Conservation (phyloP, 2,113 vertebrate species). For the Ia io region DNA sequence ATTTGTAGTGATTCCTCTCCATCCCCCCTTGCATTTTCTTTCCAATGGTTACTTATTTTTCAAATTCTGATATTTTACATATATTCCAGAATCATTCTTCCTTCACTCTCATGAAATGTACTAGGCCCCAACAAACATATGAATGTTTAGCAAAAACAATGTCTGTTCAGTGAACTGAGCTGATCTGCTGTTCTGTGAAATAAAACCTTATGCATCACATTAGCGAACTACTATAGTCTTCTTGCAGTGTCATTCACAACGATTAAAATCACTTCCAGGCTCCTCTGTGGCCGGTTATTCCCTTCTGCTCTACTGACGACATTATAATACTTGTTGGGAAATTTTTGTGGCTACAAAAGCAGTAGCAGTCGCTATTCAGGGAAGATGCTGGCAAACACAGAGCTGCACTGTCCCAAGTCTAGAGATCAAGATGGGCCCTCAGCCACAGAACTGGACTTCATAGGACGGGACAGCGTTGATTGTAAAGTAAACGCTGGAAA, state of each 20-base stretch:
- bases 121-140: background rate
- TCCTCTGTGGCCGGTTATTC: background rate
- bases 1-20: background rate
- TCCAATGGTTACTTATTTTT: background rate
- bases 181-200: slow-evolving; percentile 12
- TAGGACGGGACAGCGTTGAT: background rate
- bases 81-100: background rate
- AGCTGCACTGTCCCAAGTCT: background rate
- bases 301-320: slow-evolving; percentile 46
- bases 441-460: background rate
- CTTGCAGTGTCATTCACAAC: background rate
- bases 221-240: background rate
- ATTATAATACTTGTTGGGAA: background rate
- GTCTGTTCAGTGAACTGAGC: background rate
- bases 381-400: background rate
- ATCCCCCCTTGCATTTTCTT: background rate
- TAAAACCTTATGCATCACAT: background rate
- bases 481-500: background rate
- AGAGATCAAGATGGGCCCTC: slow-evolving; percentile 45
- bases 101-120: background rate
- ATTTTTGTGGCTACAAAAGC: background rate
- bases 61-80: background rate
- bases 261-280: slow-evolving; percentile 36
- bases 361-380: background rate
- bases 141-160: background rate